Percentiles rank a stretch among this genome's conserved stretches.
phyloP scores from a whole-genome alignment of 2,888 invertebrate genomes.

The Syrphus vitripennis region DNA sequence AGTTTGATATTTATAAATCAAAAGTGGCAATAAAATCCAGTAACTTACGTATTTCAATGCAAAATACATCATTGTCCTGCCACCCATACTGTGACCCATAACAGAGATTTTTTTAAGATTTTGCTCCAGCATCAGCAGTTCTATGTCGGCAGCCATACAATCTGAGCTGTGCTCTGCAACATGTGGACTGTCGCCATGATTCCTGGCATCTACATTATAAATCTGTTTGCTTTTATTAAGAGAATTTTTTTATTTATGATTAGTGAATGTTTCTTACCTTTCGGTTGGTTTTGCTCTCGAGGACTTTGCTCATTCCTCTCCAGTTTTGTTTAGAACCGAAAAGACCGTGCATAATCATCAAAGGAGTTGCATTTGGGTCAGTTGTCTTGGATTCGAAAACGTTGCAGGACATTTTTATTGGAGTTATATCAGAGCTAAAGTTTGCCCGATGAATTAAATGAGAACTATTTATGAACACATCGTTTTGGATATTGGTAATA shows the following conservation, averaged over 20 bases:
- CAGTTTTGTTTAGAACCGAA: constrained; percentile 94
- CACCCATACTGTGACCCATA: constrained; percentile 98
- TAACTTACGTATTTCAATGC: constrained; percentile 87
- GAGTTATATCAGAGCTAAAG: constrained; percentile 69
- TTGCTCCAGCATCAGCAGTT: constrained; percentile 85
- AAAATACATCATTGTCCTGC: constrained; percentile 93
- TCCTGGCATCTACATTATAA: constrained; percentile 91
- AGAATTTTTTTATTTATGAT: background rate
- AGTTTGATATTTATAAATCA: constrained; percentile 81
- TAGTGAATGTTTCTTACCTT: constrained; percentile 81
- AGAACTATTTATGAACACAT: background rate
- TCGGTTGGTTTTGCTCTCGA: constrained; percentile 83
- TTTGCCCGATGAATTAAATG: background rate
- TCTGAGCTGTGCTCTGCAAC: constrained; percentile 86
- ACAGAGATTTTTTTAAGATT: constrained; percentile 85
- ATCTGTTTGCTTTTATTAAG: constrained; percentile 73
- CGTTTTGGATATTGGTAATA: background rate
- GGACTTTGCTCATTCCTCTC: constrained; percentile 89
- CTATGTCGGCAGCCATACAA: constrained; percentile 89
- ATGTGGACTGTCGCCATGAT: constrained; percentile 97
- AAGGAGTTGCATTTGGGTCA: constrained; percentile 82
- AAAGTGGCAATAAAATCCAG: too few relatives aligned
- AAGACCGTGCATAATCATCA: constrained; percentile 93
- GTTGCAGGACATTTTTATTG: constrained; percentile 86
- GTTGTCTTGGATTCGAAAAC: constrained; percentile 84